Conservation (phyloP, 2,113 vertebrate species). For the Arvicanthis niloticus region DNA sequence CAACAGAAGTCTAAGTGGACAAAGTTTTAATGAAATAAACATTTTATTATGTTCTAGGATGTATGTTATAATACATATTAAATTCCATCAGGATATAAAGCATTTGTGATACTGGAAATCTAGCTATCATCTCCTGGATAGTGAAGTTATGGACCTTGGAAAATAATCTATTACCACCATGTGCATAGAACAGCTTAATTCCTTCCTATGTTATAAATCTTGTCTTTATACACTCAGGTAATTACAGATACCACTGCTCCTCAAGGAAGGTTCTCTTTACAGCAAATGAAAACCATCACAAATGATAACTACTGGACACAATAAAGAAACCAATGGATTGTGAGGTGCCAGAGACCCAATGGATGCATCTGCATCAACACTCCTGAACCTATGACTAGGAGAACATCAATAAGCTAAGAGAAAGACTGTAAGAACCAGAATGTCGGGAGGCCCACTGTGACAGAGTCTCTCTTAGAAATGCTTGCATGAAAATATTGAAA, state of each 20-base stretch:
- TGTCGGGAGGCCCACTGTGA: background rate
- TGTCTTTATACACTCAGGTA: background rate
- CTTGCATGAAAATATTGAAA: background rate
- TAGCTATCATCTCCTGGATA: background rate
- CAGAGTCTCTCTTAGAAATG: too few relatives aligned
- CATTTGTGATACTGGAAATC: background rate
- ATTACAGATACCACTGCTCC: background rate
- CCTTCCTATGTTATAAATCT: background rate
- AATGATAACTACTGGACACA: background rate
- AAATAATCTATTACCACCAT: background rate
- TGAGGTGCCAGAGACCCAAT: background rate
- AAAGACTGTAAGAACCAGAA: background rate
- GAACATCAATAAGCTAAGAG: background rate
- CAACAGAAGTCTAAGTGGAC: background rate
- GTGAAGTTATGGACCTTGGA: background rate
- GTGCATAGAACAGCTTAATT: background rate
- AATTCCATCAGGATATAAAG: background rate
- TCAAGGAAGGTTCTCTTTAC: background rate
- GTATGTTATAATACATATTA: too few relatives aligned
- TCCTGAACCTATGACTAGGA: background rate
- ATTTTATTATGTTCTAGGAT: too few relatives aligned
- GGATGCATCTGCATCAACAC: background rate
- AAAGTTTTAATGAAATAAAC: background rate
- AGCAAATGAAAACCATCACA: background rate
- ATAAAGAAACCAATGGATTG: background rate